These are phyloP conservation scores for Orius laevigatus DNA, from an alignment of 1,140 invertebrate species.

Conservation along the genomic window DNA sequence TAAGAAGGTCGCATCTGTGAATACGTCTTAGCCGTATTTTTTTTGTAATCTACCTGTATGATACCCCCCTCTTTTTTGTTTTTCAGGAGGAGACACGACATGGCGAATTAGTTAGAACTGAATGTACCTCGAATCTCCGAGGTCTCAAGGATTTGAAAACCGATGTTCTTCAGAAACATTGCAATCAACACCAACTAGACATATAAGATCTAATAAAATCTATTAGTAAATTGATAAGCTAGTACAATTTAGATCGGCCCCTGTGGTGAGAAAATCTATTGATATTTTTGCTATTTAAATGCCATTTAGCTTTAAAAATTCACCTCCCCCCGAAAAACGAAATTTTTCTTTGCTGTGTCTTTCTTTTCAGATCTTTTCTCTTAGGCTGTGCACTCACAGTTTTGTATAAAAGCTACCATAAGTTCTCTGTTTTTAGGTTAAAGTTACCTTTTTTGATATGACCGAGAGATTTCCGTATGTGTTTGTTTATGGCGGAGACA, in stretches of 20 bases:
- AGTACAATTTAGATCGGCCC: background rate
- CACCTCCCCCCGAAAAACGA: no score
- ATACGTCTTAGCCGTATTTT: background rate
- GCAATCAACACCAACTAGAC: no score
- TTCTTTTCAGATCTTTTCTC: background rate
- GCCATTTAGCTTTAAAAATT: background rate
- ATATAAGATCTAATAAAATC: no score
- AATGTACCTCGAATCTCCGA: background rate
- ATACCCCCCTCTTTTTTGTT: no score
- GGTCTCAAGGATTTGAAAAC: background rate
- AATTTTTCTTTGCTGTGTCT: background rate
- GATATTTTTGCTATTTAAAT: background rate
- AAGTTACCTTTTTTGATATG: background rate
- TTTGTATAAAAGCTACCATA: background rate
- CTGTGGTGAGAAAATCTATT: background rate
- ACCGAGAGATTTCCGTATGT: background rate
- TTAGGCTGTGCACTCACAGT: background rate
- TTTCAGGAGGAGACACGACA: conserved; percentile 10
- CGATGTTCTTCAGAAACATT: no score
- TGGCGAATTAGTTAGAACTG: conserved; percentile 4
- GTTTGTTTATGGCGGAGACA: background rate
- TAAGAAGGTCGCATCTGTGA: no score
- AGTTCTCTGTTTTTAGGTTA: background rate
- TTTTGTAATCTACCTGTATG: no score
- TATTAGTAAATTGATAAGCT: conserved; percentile 1